These are phyloP conservation scores for Epiblema foenella DNA, from an alignment of 2,888 invertebrate species.

Conservation along the genomic window DNA sequence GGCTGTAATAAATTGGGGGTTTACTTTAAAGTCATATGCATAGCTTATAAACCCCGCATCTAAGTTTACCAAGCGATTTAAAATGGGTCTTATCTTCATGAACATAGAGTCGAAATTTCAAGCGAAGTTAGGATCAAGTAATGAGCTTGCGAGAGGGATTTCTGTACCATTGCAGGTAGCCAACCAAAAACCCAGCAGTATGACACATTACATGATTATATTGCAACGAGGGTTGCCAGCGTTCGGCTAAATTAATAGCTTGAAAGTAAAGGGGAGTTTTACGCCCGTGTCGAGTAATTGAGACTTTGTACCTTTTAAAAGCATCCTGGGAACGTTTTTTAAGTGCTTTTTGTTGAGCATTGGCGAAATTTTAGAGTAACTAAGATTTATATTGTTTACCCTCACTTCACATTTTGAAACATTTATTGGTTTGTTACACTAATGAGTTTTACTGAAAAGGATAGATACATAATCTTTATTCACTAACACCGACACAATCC, in stretches of 20 bases:
- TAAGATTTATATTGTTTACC: not conserved
- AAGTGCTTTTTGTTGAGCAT: slow-evolving; percentile 26
- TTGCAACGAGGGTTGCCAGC: slow-evolving; percentile 62
- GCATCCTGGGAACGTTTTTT: slow-evolving; percentile 39
- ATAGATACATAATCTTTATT: too few relatives aligned
- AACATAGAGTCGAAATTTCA: slow-evolving; percentile 8
- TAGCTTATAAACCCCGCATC: slow-evolving; percentile 12
- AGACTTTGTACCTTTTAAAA: slow-evolving; percentile 35
- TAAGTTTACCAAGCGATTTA: not conserved
- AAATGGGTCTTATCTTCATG: not conserved
- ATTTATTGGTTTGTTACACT: not conserved
- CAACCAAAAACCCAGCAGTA: slow-evolving; percentile 65
- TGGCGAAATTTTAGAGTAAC: slow-evolving; percentile 4
- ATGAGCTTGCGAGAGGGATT: not conserved
- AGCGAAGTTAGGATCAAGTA: not conserved
- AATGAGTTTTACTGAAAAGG: not conserved
- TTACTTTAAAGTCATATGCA: slow-evolving; percentile 34
- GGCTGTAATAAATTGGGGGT: slow-evolving; percentile 39
- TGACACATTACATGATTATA: slow-evolving; percentile 80
- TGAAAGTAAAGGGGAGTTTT: slow-evolving; percentile 32
- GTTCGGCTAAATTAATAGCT: slow-evolving; percentile 39
- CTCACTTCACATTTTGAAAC: not conserved
- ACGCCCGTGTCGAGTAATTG: slow-evolving; percentile 35
- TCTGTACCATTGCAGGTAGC: slow-evolving; percentile 58
- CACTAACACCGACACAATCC: not conserved